Evolutionary conservation across 1,140 invertebrate genomes (phyloP).

Genomic region (Eupeodes corollae): DNA sequence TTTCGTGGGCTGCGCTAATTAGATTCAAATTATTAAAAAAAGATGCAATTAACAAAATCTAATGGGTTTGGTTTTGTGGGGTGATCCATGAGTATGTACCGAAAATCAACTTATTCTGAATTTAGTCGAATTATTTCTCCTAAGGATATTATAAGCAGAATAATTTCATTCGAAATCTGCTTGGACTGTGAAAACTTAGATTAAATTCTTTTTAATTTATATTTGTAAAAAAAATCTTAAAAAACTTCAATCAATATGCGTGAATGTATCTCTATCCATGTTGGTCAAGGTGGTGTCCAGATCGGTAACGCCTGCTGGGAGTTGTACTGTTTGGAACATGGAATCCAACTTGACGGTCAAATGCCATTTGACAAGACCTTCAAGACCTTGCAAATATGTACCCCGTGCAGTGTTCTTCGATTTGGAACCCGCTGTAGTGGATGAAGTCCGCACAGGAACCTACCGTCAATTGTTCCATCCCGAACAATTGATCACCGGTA

Average conservation of each 20-base stretch:
- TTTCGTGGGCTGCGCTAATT: no score
- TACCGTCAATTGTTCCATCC: conserved; percentile 79
- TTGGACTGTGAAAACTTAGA: conserved; percentile 1
- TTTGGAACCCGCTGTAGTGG: conserved; percentile 77
- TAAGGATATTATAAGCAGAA: no score
- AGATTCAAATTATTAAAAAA: no score
- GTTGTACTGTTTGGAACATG: conserved; percentile 55
- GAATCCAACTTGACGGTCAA: conserved; percentile 61
- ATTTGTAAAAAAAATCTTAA: neutral
- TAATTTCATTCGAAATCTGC: conserved; percentile 2
- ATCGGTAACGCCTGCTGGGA: conserved; percentile 65
- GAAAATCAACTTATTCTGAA: no score
- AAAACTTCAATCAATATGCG: conserved; percentile 25
- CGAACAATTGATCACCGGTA: conserved; percentile 73
- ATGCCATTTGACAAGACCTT: conserved; percentile 66
- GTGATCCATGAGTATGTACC: no score
- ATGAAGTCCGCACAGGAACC: conserved; percentile 73
- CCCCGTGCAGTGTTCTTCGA: conserved; percentile 77
- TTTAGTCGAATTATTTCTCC: no score
- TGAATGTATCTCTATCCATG: conserved; percentile 61
- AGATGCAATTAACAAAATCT: no score
- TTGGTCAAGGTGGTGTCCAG: conserved; percentile 64
- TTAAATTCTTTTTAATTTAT: neutral
- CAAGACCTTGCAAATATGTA: conserved; percentile 73
- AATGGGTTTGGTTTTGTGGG: no score